Base-by-base conservation (phyloP, 2,797 vertebrate species). In the Xiphophorus birchmanni region DNA sequence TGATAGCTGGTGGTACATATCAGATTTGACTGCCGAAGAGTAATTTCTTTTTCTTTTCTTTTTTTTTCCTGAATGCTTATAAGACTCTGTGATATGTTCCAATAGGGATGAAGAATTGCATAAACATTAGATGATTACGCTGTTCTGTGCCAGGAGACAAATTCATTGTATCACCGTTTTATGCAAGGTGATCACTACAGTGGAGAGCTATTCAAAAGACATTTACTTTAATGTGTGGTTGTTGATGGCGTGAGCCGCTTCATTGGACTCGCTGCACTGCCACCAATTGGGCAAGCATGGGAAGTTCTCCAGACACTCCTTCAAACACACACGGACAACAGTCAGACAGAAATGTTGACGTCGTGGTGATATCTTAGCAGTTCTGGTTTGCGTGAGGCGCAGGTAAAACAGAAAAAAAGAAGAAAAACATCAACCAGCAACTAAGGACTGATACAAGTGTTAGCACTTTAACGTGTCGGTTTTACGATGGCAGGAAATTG, bases 1-100 rank as follows among this genome's bases (percentile, higher is more conserved):
- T 81, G 80, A 89, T 73, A 74, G 80, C 72, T 85, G 74, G 75
- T 88, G 76, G 52, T 89, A 80, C 85, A 89, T 80, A 74, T 81
- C 75, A 78, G 75, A 84, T 83, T 84, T 42, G 75, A 73, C 77
- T 81, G 29, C 82, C 80, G 85, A 86, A 80, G 80, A 81, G 63
- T 88, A 89, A 91, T 92, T 91, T 87, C 83, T 80, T 48, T 15
- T 47, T 45, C 11, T 42, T 10, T 9, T 45, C 5, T 48, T 82
- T 90, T 91, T n/a, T 91, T 93, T 90, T 89, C 84, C 32, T 35
- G 21, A 40, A 54, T 7, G 32, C 73, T 54, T 81, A 72, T 77
- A 82, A 85, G 32, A 40, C 76, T 87, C 11, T 10, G 74, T 83
- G 65, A 84, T 90, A 84, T 88, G 88, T 91, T 90, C 90, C 80